These are phyloP conservation scores for Channallabes apus DNA, from an alignment of 2,797 vertebrate species.

Conservation along the genomic window DNA sequence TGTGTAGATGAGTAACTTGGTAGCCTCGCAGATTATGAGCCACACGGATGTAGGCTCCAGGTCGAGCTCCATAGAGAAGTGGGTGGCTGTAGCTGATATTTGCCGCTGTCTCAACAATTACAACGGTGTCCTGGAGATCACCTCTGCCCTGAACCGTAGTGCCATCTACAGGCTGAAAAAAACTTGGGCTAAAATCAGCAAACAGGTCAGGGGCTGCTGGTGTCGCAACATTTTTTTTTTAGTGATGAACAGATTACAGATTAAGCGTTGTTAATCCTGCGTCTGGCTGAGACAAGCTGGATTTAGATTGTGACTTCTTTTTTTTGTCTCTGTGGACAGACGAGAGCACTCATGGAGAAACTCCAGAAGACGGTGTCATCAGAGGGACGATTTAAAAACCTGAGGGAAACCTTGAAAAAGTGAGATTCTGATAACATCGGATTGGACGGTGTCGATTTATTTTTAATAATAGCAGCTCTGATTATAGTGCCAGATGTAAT, in stretches of 20 bases:
- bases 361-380: constrained; percentile 95
- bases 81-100: constrained; percentile 93
- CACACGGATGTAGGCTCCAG: constrained; percentile 86
- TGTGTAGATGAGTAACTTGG: constrained; percentile 93
- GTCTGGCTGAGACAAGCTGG: not conserved
- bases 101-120: constrained; percentile 94
- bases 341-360: constrained; percentile 95
- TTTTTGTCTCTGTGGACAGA: constrained; percentile 66
- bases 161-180: constrained; percentile 95
- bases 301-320: constrained; percentile 4
- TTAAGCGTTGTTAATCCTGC: not conserved
- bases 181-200: constrained; percentile 93
- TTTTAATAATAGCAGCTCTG: not conserved
- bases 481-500: not conserved
- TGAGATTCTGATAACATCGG: constrained; percentile 64
- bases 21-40: constrained; percentile 95
- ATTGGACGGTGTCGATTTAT: not conserved
- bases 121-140: constrained; percentile 93
- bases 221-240: not conserved
- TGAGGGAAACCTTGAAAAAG: constrained; percentile 97
- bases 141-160: constrained; percentile 92
- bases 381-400: constrained; percentile 96
- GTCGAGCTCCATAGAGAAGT: constrained; percentile 90
- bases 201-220: constrained; percentile 76
- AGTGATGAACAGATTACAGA: constrained; percentile 9